A percentile compares a stretch with the other conserved stretches of the same genome.
Evolutionary conservation across 1,140 invertebrate species (phyloP).

Genomic region (Drosophila pachea): DNA sequence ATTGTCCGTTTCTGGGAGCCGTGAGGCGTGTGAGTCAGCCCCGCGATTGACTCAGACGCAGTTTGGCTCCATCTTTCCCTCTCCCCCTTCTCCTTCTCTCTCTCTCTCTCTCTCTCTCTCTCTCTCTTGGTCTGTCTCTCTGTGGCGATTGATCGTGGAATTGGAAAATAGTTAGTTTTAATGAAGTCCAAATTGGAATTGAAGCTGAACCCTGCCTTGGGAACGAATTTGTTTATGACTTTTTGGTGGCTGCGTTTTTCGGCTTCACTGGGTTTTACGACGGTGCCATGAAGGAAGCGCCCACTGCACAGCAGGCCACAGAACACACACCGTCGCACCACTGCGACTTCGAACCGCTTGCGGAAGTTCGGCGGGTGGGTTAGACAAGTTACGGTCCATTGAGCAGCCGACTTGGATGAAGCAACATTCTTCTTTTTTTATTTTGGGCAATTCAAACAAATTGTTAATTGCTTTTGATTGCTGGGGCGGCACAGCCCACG

Average conservation of each 20-base stretch:
- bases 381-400: slow-evolving; percentile 60
- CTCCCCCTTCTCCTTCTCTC: too few relatives aligned
- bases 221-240: slow-evolving; percentile 47
- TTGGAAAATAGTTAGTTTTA: slow-evolving; percentile 19
- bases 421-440: neutral
- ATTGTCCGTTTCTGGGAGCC: slow-evolving; percentile 11
- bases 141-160: slow-evolving; percentile 16
- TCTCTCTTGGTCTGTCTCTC: neutral
- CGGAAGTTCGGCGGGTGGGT: slow-evolving; percentile 55
- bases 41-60: neutral
- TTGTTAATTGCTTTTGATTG: slow-evolving; percentile 68
- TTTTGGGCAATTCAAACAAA: slow-evolving; percentile 50
- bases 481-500: slow-evolving; percentile 41
- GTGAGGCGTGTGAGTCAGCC: slow-evolving; percentile 19
- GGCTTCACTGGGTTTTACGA: slow-evolving; percentile 72
- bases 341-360: slow-evolving; percentile 59
- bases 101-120: too few relatives aligned
- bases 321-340: slow-evolving; percentile 22
- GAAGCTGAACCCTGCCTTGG: slow-evolving; percentile 23
- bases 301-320: slow-evolving; percentile 31
- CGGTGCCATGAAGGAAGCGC: slow-evolving; percentile 44
- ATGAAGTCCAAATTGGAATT: slow-evolving; percentile 33
- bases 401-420: slow-evolving; percentile 37
- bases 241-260: slow-evolving; percentile 62
- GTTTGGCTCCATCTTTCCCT: neutral